Conservation (phyloP, 2,888 invertebrate species). For the Scrobipalpa atriplicella region DNA sequence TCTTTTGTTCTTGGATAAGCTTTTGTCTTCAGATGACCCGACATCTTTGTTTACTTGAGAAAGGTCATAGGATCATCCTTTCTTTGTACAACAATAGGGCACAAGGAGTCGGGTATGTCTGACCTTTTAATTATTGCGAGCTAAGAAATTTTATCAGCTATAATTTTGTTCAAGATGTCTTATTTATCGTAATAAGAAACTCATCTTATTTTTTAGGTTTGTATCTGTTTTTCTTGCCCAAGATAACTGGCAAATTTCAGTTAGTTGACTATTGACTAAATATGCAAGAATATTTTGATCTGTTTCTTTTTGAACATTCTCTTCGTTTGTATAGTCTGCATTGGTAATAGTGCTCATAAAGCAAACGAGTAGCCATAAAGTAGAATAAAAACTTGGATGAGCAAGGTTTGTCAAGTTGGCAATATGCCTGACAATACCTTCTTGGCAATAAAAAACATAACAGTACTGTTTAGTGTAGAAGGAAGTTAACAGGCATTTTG, state of each 20-base stretch:
- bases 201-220: no score
- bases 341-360: neutral
- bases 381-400: neutral
- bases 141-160: neutral
- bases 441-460: neutral
- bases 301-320: neutral
- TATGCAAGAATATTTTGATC: neutral
- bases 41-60: neutral
- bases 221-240: no score
- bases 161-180: neutral
- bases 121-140: neutral
- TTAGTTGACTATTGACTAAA: no score
- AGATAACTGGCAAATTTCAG: no score
- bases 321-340: neutral
- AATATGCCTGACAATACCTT: neutral
- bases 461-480: neutral
- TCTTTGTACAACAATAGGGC: slow-evolving; percentile 1
- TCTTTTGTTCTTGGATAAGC: slow-evolving; percentile 17
- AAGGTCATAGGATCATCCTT: slow-evolving; percentile 10
- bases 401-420: neutral
- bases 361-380: neutral
- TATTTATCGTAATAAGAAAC: neutral
- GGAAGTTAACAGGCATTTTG: no score
- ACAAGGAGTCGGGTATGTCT: neutral
- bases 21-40: slow-evolving; percentile 1